phyloP scores from a whole-genome alignment of 2,888 invertebrate genomes.

The Mythimna impura region DNA sequence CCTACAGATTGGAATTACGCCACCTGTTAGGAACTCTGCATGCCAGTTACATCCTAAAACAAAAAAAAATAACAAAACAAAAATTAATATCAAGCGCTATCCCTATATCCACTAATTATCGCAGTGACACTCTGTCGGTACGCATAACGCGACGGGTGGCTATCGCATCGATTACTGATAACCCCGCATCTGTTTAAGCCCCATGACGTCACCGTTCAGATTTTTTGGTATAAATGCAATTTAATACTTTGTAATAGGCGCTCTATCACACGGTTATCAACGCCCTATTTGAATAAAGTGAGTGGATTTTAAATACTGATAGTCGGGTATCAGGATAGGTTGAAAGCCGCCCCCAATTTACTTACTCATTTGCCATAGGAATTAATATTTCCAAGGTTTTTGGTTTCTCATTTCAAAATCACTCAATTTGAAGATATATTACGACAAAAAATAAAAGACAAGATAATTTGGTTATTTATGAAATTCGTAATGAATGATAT shows the following conservation, averaged over 20 bases:
- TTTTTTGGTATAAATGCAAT: constrained; percentile 59
- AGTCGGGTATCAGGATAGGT: constrained; percentile 29
- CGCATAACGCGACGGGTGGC: constrained; percentile 57
- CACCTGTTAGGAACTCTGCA: neutral
- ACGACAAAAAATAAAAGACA: no score
- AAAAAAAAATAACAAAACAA: constrained; percentile 7
- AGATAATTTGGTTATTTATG: neutral
- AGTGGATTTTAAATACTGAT: constrained; percentile 54
- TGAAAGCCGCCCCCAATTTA: constrained; percentile 39
- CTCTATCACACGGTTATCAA: constrained; percentile 51
- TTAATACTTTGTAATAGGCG: constrained; percentile 49
- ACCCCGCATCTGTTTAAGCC: constrained; percentile 66
- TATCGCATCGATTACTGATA: constrained; percentile 65
- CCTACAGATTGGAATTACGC: no score
- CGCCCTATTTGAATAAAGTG: constrained; percentile 52
- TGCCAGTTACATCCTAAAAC: neutral
- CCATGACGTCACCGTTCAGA: constrained; percentile 57
- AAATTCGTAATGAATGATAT: neutral
- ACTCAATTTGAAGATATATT: neutral
- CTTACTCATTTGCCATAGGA: neutral
- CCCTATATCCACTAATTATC: constrained; percentile 62
- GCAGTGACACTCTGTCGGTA: constrained; percentile 47
- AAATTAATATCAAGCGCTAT: constrained; percentile 29
- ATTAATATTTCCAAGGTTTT: neutral
- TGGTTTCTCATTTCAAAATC: neutral